Percentiles rank a stretch among this genome's conserved stretches.
phyloP scores from a whole-genome alignment of 2,797 vertebrate genomes.

The Tragelaphus oryx region DNA sequence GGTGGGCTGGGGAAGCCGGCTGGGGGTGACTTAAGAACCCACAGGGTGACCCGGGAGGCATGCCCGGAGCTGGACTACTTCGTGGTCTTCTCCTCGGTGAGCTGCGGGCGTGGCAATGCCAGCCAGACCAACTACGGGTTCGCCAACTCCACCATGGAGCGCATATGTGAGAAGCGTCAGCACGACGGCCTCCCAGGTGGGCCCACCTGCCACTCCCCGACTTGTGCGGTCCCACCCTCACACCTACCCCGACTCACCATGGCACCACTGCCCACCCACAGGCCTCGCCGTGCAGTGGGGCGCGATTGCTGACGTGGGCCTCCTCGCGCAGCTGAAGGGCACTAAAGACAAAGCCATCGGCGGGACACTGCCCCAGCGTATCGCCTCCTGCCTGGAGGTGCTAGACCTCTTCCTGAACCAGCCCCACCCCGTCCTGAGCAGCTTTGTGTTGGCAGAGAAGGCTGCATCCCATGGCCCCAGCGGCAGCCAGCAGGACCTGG shows the following conservation, averaged over 20 bases:
- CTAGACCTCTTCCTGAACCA: slow-evolving; percentile 93
- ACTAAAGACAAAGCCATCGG: slow-evolving; percentile 88
- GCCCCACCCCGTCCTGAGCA: slow-evolving; percentile 89
- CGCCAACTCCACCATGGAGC: slow-evolving; percentile 98
- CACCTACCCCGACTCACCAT: fast-evolving
- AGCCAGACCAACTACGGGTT: slow-evolving; percentile 97
- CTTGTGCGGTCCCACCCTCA: fast-evolving
- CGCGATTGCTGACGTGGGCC: slow-evolving; percentile 94
- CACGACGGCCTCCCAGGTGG: slow-evolving; percentile 88
- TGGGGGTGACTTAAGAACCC: neutral
- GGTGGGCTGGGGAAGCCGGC: neutral
- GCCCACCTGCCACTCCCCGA: fast-evolving
- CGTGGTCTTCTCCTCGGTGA: slow-evolving; percentile 96
- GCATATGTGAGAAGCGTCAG: slow-evolving; percentile 91
- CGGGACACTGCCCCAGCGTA: slow-evolving; percentile 92
- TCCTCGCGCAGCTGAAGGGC: slow-evolving; percentile 90
- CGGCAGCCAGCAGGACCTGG: slow-evolving; percentile 83
- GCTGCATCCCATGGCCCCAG: slow-evolving; percentile 76
- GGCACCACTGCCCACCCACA: neutral
- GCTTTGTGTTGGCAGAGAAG: slow-evolving; percentile 92
- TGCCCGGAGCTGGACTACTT: slow-evolving; percentile 94
- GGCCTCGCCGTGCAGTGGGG: slow-evolving; percentile 97
- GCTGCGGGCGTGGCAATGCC: slow-evolving; percentile 94
- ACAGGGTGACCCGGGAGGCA: slow-evolving; percentile 88
- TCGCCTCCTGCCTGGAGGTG: slow-evolving; percentile 93